Evolutionary conservation across 2,113 vertebrate species (phyloP), one percentile per base, ranked within the genome.

Genomic region (Calcarius ornatus): DNA sequence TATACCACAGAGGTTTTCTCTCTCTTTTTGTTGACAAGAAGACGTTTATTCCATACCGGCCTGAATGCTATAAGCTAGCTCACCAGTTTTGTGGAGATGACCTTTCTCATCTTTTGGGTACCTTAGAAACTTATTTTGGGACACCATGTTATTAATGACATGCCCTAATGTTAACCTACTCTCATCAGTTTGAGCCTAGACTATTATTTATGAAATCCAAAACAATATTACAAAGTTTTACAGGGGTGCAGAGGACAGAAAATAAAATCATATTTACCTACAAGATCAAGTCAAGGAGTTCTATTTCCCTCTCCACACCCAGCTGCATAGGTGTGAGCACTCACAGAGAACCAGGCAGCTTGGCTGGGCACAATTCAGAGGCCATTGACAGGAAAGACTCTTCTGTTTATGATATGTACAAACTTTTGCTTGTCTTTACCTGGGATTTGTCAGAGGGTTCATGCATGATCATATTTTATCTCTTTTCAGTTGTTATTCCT

Each of bases 381-480:
- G 18, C 6, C 27, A 33, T 63, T 68, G 31, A 27, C 14, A 51
- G 38, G 27, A 70, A 77, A 75, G 8, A 21, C 5, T 54, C 7
- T 75, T 81, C 51, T 28, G 8, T 54, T 54, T 63, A 7, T 30
- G 30, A 38, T 22, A 4, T 17, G 8, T 43, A 33, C 7, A 81
- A 50, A 37, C 6, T 57, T 90, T 18, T 77, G 6, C 10, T 88
- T 14, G 9, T 77, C 37, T 83, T 90, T 70, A 40, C 16, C 33
- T n/a, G 35, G 37, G 5, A 5, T 60, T 75, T 70, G 5, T 59
- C 24, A 66, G 42, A 81, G 12, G 5, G 12, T 35, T 84, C 4
- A 18, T 45, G 12, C 2, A 6, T 17, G 20, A 42, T 22, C 0
- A 0, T 40, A 38, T 38, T 80, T 88, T 50, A 14, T 10, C 10